These are phyloP conservation scores for Penaeus chinensis DNA, from an alignment of 1,140 invertebrate genomes.

Conservation along the genomic window DNA sequence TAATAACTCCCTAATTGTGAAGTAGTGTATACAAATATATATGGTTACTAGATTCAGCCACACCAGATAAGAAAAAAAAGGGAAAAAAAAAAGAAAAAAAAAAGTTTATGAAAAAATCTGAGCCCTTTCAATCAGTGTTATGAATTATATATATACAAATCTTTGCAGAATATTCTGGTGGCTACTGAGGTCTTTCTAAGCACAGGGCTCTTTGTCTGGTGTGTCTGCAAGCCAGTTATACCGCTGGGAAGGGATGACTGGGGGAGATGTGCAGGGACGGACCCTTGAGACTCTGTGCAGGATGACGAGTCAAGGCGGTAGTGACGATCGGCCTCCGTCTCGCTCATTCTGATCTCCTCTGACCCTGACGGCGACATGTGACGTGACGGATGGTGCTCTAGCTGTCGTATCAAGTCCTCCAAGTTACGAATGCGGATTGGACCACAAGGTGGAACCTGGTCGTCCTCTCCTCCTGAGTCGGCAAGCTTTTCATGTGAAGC, in stretches of 20 bases:
- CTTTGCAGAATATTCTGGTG: too few species aligned
- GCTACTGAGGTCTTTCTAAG: not conserved
- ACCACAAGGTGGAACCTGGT: conserved; percentile 66
- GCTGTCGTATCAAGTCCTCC: conserved; percentile 89
- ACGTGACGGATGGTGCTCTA: conserved; percentile 87
- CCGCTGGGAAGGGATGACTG: conserved; percentile 13
- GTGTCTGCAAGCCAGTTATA: conserved; percentile 19
- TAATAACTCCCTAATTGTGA: conserved; percentile 23
- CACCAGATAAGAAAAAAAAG: not conserved
- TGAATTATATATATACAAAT: too few species aligned
- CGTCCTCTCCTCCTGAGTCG: conserved; percentile 64
- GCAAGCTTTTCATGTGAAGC: conserved; percentile 64
- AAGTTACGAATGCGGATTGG: conserved; percentile 83
- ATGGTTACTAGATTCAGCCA: conserved; percentile 23
- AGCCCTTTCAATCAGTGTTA: too few species aligned
- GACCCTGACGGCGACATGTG: conserved; percentile 88
- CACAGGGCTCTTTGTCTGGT: conserved; percentile 13
- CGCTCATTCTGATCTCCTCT: conserved; percentile 91
- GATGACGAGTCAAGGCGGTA: conserved; percentile 85
- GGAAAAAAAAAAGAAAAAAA: not conserved
- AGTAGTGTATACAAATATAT: conserved; percentile 38
- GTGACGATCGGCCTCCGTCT: conserved; percentile 89
- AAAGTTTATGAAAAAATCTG: not conserved
- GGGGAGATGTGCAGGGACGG: conserved; percentile 67
- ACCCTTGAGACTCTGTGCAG: conserved; percentile 80